Percentiles rank a stretch among this genome's conserved stretches.
Evolutionary conservation across 2,888 invertebrate genomes (phyloP).

Genomic region (Sinotaia quadrata): DNA sequence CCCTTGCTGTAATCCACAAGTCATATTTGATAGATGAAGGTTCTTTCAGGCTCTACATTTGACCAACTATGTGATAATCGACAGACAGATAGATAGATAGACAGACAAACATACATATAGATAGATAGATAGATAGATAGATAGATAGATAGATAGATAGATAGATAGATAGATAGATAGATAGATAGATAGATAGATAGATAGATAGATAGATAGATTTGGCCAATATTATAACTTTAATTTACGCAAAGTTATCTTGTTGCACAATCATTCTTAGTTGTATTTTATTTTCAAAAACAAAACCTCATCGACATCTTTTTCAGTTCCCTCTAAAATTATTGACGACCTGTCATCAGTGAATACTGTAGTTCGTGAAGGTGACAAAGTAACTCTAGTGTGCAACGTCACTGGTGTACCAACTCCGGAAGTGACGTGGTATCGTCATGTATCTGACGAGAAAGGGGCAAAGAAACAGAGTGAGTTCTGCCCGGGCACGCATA

Average conservation of each 20-base stretch:
- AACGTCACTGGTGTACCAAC: conserved; percentile 83
- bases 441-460: conserved; percentile 33
- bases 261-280: no score
- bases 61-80: no score
- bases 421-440: conserved; percentile 92
- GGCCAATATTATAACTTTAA: background rate
- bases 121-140: no score
- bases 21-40: no score
- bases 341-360: conserved; percentile 85
- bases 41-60: no score
- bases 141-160: background rate
- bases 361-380: conserved; percentile 92
- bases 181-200: background rate
- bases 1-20: no score
- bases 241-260: no score
- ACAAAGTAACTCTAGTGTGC: conserved; percentile 89
- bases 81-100: no score
- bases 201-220: background rate
- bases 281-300: no score
- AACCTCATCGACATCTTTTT: no score
- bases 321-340: conserved; percentile 94
- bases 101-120: no score
- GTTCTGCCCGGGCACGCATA: conserved; percentile 46
- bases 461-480: conserved; percentile 44
- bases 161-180: background rate